phyloP scores from a whole-genome alignment of 1,140 invertebrate species.

The Drosophila prosaltans region DNA sequence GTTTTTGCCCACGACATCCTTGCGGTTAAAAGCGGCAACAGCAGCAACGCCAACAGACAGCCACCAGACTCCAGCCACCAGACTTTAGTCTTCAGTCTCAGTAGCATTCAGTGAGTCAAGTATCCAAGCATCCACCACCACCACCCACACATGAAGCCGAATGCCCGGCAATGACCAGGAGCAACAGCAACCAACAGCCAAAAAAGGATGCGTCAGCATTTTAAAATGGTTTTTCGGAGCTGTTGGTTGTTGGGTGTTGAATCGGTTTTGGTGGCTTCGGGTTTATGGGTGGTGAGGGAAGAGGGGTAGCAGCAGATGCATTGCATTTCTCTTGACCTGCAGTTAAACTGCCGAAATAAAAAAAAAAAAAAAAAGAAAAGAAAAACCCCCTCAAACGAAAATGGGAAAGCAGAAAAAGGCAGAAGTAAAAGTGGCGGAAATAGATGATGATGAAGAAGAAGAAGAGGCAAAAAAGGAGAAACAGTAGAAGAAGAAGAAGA shows the following conservation, averaged over 20 bases:
- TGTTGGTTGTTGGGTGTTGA: too few relatives aligned
- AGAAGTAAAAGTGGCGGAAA: not conserved
- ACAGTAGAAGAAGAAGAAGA: not conserved
- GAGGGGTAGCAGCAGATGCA: conserved; percentile 27
- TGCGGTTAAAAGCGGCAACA: conserved; percentile 41
- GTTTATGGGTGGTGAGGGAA: not conserved
- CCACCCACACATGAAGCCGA: conserved; percentile 25
- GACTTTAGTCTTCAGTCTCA: not conserved
- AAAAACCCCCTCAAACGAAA: too few relatives aligned
- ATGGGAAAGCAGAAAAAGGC: too few relatives aligned
- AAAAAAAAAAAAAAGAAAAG: conserved; percentile 19
- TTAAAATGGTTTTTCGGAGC: conserved; percentile 11
- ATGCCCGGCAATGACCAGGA: conserved; percentile 24
- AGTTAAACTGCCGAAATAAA: conserved; percentile 69
- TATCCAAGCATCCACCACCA: not conserved
- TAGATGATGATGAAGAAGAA: conserved; percentile 10
- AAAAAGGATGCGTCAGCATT: conserved; percentile 51
- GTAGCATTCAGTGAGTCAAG: not conserved
- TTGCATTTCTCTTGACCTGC: conserved; percentile 70
- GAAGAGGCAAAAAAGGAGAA: not conserved
- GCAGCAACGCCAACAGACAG: conserved; percentile 25
- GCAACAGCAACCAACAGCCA: not conserved
- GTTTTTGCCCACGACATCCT: conserved; percentile 43
- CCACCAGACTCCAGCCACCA: conserved; percentile 6
- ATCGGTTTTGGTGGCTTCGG: too few relatives aligned